A percentile compares a stretch with the other conserved stretches of the same genome.
Evolutionary conservation across 2,113 vertebrate species (phyloP).

Genomic region (Collichthys lucidus): DNA sequence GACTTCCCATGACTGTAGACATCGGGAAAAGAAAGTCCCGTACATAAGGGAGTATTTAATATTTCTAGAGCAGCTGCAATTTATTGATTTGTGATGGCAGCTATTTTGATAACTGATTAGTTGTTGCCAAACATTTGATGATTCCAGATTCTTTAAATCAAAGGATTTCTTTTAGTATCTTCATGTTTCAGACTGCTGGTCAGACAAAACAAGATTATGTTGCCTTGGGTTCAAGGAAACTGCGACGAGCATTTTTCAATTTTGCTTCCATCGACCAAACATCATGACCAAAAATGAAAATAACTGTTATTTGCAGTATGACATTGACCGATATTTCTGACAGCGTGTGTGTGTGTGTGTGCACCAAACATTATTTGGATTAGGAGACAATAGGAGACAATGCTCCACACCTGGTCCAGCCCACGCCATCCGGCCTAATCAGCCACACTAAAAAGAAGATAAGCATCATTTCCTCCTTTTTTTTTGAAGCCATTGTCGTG

Average conservation of each 20-base stretch:
- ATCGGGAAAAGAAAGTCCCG: background rate
- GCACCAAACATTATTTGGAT: conserved; percentile 34
- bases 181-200: background rate
- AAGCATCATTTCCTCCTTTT: conserved; percentile 60
- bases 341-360: background rate
- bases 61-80: background rate
- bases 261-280: background rate
- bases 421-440: conserved; percentile 71
- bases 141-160: background rate
- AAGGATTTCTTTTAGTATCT: background rate
- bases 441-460: conserved; percentile 51
- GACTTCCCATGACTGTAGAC: background rate
- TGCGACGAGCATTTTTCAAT: background rate
- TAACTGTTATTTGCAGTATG: background rate
- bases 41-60: background rate
- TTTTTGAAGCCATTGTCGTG: conserved; percentile 37
- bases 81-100: background rate
- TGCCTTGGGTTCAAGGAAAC: background rate
- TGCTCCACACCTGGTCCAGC: conserved; percentile 61
- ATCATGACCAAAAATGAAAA: background rate
- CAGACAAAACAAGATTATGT: background rate
- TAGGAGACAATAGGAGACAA: conserved; percentile 52
- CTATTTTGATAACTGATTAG: background rate
- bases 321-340: background rate
- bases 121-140: background rate